Evolutionary conservation across 92 coral and sea anemone genomes (phyloP).

Genomic region (Desmophyllum pertusum): DNA sequence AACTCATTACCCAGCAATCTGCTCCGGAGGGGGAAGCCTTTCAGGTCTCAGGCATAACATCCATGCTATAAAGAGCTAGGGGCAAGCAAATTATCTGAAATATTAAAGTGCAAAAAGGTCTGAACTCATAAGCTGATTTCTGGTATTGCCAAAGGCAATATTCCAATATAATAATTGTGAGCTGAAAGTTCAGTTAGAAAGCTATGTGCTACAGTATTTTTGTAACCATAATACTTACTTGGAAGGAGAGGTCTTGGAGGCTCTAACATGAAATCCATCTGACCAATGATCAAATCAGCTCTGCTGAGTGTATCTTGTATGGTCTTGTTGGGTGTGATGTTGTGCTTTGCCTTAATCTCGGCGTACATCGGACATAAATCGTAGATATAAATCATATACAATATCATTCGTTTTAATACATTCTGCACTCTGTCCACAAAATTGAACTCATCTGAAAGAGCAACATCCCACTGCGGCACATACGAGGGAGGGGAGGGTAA

Average conservation of each 20-base stretch:
- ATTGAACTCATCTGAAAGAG: conserved; percentile 14
- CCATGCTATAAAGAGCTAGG: no score
- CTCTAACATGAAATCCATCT: conserved; percentile 15
- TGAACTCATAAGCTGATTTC: no score
- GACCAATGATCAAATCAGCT: conserved; percentile 30
- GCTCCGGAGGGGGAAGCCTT: no score
- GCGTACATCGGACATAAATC: neutral
- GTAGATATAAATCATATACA: neutral
- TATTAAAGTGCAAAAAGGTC: no score
- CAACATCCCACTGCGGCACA: conserved; percentile 18
- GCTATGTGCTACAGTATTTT: neutral
- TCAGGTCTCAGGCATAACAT: no score
- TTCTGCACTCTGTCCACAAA: conserved; percentile 28
- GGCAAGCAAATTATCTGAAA: no score
- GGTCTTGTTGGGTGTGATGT: conserved; percentile 37
- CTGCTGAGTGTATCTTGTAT: conserved; percentile 28
- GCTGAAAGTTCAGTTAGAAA: no score
- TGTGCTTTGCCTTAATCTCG: conserved; percentile 14
- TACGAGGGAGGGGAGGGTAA: conserved; percentile 31
- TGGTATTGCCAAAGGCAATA: no score
- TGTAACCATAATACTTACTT: neutral
- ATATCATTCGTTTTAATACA: neutral
- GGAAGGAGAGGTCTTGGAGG: conserved; percentile 18
- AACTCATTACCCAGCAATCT: no score
- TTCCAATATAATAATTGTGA: no score